Base-by-base conservation (phyloP, 2,113 vertebrate genomes). In the Ammodramus savannarum region DNA sequence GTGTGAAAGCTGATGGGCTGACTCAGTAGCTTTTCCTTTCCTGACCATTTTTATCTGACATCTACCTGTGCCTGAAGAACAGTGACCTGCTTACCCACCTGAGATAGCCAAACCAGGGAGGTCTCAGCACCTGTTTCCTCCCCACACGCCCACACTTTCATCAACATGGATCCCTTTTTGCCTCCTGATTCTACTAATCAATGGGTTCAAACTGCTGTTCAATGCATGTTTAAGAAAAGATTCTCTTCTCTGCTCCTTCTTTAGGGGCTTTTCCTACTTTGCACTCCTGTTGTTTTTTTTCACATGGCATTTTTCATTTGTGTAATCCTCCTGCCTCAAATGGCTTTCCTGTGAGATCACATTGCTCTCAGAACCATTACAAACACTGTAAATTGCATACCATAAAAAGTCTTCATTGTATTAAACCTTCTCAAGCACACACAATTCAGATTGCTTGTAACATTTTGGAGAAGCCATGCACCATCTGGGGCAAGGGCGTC, bases 331-430 rank as follows among this genome's bases (percentile, higher is more conserved):
- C 46, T 73, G 38, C 54, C 62, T 91, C 91, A 85, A 85, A 73
- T 49, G 67, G 41, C 18, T 83, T 95, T 92, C 75, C 88, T 77
- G 79, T 69, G 88, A 83, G 51, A 95, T 93, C 92, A 66, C 82
- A 36, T 41, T 51, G 63, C 51, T 90, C 78, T 65, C 71, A 85
- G 62, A 89, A 89, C 36, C 1, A 3, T 81, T 87, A 75, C n/a
- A 85, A 94, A 85, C 34, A 68, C 65, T 77, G 58, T 87, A 90
- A 95, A 88, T 77, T 71, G 15, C 31, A 22, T 41, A 18, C 41
- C 43, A 66, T 83, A 77, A 77, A 90, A 93, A 77, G 38, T 54
- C 67, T 62, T 91, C 41, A 58, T 93, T 88, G 41, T 71, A 62
- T 59, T 90, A 51, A 48, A 75, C 59, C n/a, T 85, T 92, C 72